These are phyloP conservation scores for Eremophila alpestris DNA, from an alignment of 2,797 vertebrate genomes.

Conservation along the genomic window DNA sequence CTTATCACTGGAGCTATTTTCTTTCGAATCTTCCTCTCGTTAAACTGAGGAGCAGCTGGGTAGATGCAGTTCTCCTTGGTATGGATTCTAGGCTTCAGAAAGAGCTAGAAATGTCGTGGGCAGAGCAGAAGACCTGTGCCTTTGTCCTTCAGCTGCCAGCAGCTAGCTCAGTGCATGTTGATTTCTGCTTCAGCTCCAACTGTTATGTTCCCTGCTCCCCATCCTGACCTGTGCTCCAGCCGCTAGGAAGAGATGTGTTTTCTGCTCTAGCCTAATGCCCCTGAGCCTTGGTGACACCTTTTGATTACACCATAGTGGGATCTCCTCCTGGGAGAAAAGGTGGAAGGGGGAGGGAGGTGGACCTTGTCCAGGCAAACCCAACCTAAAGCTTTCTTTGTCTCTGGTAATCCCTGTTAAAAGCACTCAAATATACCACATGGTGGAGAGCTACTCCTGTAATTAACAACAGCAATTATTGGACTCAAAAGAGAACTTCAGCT, in stretches of 20 bases:
- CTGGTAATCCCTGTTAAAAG: not conserved
- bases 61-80: constrained; percentile 8
- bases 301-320: not conserved
- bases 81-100: not conserved
- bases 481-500: not conserved
- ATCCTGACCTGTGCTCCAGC: not conserved
- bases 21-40: constrained; percentile 23
- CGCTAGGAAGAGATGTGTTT: not conserved
- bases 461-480: not conserved
- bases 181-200: not conserved
- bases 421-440: not conserved
- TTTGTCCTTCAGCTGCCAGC: not conserved
- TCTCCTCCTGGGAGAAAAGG: not conserved
- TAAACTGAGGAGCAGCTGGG: not conserved
- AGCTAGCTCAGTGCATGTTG: not conserved
- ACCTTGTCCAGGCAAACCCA: not conserved
- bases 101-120: not conserved
- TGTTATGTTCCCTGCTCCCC: not conserved
- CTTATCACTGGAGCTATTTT: constrained; percentile 14
- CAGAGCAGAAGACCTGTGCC: not conserved
- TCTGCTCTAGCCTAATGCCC: not conserved
- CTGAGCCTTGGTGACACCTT: not conserved
- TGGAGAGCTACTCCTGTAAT: not conserved
- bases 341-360: not conserved
- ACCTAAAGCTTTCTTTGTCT: not conserved